Conservation (phyloP, 2,888 invertebrate species). For the Tyria jacobaeae region DNA sequence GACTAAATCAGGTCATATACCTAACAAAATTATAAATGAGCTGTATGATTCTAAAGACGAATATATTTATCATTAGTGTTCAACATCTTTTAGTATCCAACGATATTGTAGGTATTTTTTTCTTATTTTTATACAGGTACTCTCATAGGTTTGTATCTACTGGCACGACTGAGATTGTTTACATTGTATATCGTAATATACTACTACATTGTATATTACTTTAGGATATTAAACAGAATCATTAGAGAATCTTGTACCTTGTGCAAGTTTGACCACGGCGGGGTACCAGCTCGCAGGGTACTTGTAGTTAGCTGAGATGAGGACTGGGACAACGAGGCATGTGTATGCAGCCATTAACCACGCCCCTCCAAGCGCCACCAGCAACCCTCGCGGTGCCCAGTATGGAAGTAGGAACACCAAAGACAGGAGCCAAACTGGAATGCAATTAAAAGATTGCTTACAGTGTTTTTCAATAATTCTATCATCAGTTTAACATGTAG, state of each 20-base stretch:
- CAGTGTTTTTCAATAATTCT: not conserved
- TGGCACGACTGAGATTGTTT: too few relatives aligned
- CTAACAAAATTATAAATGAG: not conserved
- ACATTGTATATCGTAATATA: too few relatives aligned
- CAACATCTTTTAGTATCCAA: not conserved
- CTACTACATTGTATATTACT: too few relatives aligned
- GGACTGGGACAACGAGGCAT: constrained; percentile 88
- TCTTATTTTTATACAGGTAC: too few relatives aligned
- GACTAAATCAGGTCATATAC: not conserved
- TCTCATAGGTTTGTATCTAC: too few relatives aligned
- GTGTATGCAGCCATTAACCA: constrained; percentile 89
- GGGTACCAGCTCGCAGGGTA: constrained; percentile 89
- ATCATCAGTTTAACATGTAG: not conserved
- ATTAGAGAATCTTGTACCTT: constrained; percentile 76
- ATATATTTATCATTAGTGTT: too few relatives aligned
- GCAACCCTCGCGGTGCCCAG: constrained; percentile 87
- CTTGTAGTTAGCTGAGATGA: constrained; percentile 90
- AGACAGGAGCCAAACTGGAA: constrained; percentile 89
- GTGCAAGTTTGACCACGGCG: constrained; percentile 82
- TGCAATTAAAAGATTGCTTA: not conserved
- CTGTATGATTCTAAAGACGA: too few relatives aligned
- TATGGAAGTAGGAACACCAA: constrained; percentile 88
- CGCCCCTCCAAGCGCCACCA: constrained; percentile 88
- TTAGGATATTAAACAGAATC: not conserved
- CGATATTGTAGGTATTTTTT: not conserved